phyloP scores from a whole-genome alignment of 1,140 invertebrate genomes.

The Saccostrea glomerata region DNA sequence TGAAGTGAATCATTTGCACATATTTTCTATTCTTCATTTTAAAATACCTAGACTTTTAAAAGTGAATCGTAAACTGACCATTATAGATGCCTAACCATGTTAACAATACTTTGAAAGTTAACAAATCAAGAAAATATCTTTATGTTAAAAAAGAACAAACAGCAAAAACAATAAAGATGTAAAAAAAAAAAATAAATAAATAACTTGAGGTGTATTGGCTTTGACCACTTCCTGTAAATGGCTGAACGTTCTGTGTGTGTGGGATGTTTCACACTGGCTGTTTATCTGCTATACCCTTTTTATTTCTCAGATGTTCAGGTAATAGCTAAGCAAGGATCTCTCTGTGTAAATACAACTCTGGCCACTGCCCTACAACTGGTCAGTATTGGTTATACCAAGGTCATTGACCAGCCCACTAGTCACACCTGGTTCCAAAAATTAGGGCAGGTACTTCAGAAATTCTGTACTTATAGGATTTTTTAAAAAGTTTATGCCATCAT shows the following conservation, averaged over 20 bases:
- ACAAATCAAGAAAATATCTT: too few species aligned
- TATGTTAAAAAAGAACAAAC: too few species aligned
- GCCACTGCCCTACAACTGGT: slow-evolving; percentile 10
- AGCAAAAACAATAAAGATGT: too few species aligned
- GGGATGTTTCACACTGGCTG: background rate
- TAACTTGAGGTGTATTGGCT: background rate
- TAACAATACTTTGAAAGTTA: too few species aligned
- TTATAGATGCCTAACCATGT: too few species aligned
- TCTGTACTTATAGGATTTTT: too few species aligned
- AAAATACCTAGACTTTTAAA: too few species aligned
- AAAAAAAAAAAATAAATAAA: background rate
- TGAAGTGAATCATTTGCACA: too few species aligned
- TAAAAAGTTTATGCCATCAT: too few species aligned
- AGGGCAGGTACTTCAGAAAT: background rate
- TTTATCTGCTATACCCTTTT: background rate
- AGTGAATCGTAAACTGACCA: too few species aligned
- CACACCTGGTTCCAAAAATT: background rate
- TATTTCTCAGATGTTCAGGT: slow-evolving; percentile 32
- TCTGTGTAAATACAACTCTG: background rate
- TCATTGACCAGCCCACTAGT: background rate
- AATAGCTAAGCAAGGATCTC: background rate
- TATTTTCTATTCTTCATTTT: too few species aligned
- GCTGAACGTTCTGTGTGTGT: background rate
- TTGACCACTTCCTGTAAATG: background rate
- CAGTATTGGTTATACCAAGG: slow-evolving; percentile 12